These are phyloP conservation scores for Falco novaeseelandiae DNA, from an alignment of 2,797 vertebrate species.

Conservation along the genomic window DNA sequence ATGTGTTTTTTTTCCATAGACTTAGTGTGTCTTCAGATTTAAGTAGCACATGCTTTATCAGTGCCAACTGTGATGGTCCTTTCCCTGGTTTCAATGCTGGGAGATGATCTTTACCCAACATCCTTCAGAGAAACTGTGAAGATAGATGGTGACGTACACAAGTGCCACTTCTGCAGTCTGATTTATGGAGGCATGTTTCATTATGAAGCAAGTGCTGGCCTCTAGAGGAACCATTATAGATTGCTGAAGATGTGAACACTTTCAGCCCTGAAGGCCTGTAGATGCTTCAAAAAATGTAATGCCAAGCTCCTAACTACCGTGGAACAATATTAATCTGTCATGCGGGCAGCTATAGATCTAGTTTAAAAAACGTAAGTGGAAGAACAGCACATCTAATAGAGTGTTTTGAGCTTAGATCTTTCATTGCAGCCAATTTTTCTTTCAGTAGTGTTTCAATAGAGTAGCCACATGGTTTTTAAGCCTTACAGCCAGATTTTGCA, in stretches of 20 bases:
- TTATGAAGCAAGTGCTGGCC: slow-evolving; percentile 79
- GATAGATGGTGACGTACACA: slow-evolving; percentile 79
- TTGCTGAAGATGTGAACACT: slow-evolving; percentile 80
- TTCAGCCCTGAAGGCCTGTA: slow-evolving; percentile 82
- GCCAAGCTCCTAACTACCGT: slow-evolving; percentile 86
- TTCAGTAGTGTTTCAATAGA: neutral
- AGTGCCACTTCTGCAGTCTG: slow-evolving; percentile 85
- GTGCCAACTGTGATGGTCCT: slow-evolving; percentile 74
- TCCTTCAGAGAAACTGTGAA: slow-evolving; percentile 67
- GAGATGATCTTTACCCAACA: slow-evolving; percentile 65
- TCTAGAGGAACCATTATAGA: slow-evolving; percentile 82
- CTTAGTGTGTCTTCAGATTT: slow-evolving; percentile 81
- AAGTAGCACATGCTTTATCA: slow-evolving; percentile 77
- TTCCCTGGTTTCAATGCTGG: slow-evolving; percentile 57
- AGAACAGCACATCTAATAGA: slow-evolving; percentile 49
- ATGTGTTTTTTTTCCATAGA: slow-evolving; percentile 65
- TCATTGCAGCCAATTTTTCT: slow-evolving; percentile 20
- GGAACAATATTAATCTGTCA: slow-evolving; percentile 90
- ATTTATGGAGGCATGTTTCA: slow-evolving; percentile 91
- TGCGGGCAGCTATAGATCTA: slow-evolving; percentile 82
- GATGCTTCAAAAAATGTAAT: slow-evolving; percentile 82
- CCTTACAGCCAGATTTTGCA: slow-evolving; percentile 5
- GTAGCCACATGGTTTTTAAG: slow-evolving; percentile 14
- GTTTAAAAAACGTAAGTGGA: slow-evolving; percentile 80
- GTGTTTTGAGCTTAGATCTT: slow-evolving; percentile 59